Percentiles rank a stretch among this genome's conserved stretches.
Conservation (phyloP, 2,888 invertebrate species). For the Tetragonisca angustula region DNA sequence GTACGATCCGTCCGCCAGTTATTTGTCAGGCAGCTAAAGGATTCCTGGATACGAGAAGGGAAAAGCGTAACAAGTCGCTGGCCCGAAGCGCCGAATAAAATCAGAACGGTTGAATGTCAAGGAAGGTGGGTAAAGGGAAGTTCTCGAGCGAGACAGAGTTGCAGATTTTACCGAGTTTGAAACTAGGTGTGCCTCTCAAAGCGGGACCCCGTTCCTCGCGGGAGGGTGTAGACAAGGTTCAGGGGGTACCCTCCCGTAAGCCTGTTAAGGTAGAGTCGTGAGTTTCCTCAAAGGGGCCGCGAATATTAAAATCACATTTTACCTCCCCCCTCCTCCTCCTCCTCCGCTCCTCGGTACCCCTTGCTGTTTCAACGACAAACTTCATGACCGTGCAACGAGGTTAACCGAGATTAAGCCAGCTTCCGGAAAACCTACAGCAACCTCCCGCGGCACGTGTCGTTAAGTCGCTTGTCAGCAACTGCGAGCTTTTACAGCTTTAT, state of each 20-base stretch:
- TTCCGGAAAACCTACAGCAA: conserved; percentile 73
- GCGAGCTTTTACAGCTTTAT: too few relatives aligned
- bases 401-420: conserved; percentile 79
- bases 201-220: conserved; percentile 68
- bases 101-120: conserved; percentile 53
- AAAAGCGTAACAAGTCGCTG: conserved; percentile 24
- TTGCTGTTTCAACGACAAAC: conserved; percentile 72
- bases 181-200: conserved; percentile 76
- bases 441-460: conserved; percentile 49
- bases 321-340: conserved; percentile 40
- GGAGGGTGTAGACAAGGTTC: conserved; percentile 59
- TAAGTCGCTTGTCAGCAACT: conserved; percentile 46
- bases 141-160: conserved; percentile 69
- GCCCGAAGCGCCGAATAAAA: conserved; percentile 46
- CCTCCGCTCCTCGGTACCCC: not conserved
- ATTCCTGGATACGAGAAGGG: not conserved
- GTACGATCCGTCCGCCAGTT: too few relatives aligned
- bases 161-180: conserved; percentile 80
- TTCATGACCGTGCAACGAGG: conserved; percentile 72
- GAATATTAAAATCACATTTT: conserved; percentile 83
- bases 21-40: too few relatives aligned
- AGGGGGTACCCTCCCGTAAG: conserved; percentile 71
- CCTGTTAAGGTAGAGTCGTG: conserved; percentile 79
- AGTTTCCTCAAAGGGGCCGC: conserved; percentile 79
- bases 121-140: conserved; percentile 53